These are phyloP conservation scores for Atractosteus spatula DNA, from an alignment of 2,113 vertebrate species.

Conservation along the genomic window DNA sequence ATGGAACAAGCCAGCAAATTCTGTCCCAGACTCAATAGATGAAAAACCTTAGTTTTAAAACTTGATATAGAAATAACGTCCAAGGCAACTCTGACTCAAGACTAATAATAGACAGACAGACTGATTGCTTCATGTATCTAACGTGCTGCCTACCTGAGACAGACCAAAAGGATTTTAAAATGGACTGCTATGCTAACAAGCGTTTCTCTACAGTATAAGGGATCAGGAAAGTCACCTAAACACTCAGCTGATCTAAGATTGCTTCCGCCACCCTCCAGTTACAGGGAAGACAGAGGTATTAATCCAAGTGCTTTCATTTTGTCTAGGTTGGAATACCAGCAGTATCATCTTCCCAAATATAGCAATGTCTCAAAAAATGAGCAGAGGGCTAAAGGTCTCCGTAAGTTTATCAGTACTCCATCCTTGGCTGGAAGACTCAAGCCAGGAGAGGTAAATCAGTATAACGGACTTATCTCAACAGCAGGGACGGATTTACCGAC, in stretches of 20 bases:
- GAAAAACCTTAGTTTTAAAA: constrained; percentile 19
- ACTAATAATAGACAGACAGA: constrained; percentile 37
- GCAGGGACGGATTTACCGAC: constrained; percentile 35
- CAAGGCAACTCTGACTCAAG: constrained; percentile 72
- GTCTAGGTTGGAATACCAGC: constrained; percentile 30
- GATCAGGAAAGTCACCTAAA: constrained; percentile 28
- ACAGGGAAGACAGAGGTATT: constrained; percentile 11
- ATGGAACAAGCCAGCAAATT: constrained; percentile 46
- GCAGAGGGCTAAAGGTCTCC: constrained; percentile 22
- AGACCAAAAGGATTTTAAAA: constrained; percentile 35
- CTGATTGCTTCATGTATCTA: constrained; percentile 58
- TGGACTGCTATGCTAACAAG: constrained; percentile 8
- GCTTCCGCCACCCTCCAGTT: constrained; percentile 27
- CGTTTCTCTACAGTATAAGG: constrained; percentile 14
- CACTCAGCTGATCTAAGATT: constrained; percentile 15
- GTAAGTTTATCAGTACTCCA: constrained; percentile 17
- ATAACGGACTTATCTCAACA: constrained; percentile 30
- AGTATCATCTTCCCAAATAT: constrained; percentile 32
- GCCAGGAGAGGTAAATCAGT: constrained; percentile 15
- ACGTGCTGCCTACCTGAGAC: constrained; percentile 65
- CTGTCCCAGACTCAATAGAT: constrained; percentile 29
- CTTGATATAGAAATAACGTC: constrained; percentile 30
- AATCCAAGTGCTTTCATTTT: constrained; percentile 55
- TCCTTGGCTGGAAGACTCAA: constrained; percentile 24
- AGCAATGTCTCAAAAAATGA: constrained; percentile 26